These are phyloP conservation scores for Cryptomyrus ogoouensis DNA, from an alignment of 2,113 vertebrate species.

Conservation along the genomic window DNA sequence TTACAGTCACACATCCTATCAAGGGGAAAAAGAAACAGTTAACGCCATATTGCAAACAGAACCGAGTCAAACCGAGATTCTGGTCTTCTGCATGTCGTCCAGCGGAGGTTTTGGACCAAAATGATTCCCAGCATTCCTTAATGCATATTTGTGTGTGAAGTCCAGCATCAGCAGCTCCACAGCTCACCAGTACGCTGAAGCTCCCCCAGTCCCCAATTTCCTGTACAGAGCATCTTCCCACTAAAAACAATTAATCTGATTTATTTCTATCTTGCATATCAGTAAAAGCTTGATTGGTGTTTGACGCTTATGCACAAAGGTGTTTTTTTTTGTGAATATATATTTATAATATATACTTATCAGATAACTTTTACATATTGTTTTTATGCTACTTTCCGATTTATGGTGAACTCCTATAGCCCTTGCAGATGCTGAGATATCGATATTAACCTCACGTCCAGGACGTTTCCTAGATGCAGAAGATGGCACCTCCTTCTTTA, in stretches of 20 bases:
- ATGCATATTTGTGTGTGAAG: constrained; percentile 4
- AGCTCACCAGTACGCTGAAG: not conserved
- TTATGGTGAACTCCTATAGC: constrained; percentile 56
- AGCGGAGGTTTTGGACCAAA: not conserved
- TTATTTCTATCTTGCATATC: constrained; percentile 59
- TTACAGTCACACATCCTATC: constrained; percentile 48
- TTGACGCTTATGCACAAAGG: constrained; percentile 36
- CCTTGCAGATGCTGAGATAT: constrained; percentile 59
- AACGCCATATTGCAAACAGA: constrained; percentile 39
- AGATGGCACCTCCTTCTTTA: not conserved
- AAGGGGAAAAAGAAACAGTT: constrained; percentile 20
- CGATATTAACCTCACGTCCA: constrained; percentile 28
- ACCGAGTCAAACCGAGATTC: constrained; percentile 23
- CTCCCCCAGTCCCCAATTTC: constrained; percentile 26
- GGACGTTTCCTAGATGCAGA: constrained; percentile 17
- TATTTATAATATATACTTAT: constrained; percentile 18
- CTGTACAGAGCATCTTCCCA: constrained; percentile 31
- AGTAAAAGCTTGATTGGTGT: constrained; percentile 56
- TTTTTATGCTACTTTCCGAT: constrained; percentile 41
- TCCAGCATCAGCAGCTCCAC: not conserved
- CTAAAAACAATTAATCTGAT: constrained; percentile 42
- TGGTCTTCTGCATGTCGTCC: not conserved
- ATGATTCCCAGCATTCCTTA: not conserved
- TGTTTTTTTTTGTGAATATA: constrained; percentile 28
- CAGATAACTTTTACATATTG: not conserved